These are phyloP conservation scores for Nomada flava DNA, from an alignment of 2,888 invertebrate genomes.

Conservation along the genomic window DNA sequence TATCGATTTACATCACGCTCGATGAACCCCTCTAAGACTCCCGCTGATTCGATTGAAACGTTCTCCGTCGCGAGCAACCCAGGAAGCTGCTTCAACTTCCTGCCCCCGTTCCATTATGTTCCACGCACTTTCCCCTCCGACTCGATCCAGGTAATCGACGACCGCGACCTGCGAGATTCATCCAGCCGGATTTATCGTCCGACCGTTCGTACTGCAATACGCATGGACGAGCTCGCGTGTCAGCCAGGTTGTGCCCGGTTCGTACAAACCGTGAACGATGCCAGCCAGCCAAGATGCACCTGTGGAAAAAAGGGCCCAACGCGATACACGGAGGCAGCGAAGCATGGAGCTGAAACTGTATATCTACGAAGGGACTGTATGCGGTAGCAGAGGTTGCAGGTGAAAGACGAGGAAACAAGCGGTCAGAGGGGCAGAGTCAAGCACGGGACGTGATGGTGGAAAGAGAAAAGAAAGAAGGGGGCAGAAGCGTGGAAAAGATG, in stretches of 20 bases:
- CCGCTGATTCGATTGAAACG: constrained; percentile 68
- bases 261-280: background rate
- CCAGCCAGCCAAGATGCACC: constrained; percentile 9
- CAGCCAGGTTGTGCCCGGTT: background rate
- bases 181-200: background rate
- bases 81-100: constrained; percentile 53
- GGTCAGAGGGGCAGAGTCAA: constrained; percentile 15
- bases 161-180: constrained; percentile 10
- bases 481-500: constrained; percentile 53
- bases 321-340: constrained; percentile 60
- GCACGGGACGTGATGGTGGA: background rate
- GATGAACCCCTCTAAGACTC: constrained; percentile 65
- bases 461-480: background rate
- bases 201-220: constrained; percentile 16
- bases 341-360: constrained; percentile 55
- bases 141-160: constrained; percentile 10
- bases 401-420: constrained; percentile 32
- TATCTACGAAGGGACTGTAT: constrained; percentile 37
- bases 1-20: constrained; percentile 70
- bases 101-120: constrained; percentile 59
- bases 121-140: constrained; percentile 37
- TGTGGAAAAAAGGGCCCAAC: constrained; percentile 30
- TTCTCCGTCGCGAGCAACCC: constrained; percentile 49
- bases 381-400: constrained; percentile 56
- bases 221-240: constrained; percentile 4